Evolutionary conservation across 2,888 invertebrate genomes (phyloP).

Genomic region (Volucella bombylans): DNA sequence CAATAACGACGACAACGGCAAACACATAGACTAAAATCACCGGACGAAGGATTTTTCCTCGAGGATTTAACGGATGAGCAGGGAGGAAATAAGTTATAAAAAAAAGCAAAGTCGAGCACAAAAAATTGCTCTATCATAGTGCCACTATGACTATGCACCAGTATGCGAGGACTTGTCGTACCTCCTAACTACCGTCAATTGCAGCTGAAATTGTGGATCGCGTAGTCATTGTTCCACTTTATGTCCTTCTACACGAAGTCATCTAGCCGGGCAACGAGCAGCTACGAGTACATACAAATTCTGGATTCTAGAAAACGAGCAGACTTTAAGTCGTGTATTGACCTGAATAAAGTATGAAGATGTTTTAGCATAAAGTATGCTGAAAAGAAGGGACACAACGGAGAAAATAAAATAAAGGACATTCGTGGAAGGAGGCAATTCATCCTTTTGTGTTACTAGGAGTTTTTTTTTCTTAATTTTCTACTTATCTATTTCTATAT

Average conservation of each 20-base stretch:
- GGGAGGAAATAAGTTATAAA: slow-evolving; percentile 18
- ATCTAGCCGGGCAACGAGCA: slow-evolving; percentile 18
- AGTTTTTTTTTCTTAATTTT: slow-evolving; percentile 1
- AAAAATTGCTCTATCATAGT: slow-evolving; percentile 56
- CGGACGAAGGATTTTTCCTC: slow-evolving; percentile 44
- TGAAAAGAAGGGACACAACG: slow-evolving; percentile 29
- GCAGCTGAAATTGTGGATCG: slow-evolving; percentile 62
- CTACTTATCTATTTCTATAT: slow-evolving; percentile 12
- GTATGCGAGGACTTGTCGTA: background rate
- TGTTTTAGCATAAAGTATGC: slow-evolving; percentile 70
- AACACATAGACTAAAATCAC: slow-evolving; percentile 22
- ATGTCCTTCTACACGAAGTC: slow-evolving; percentile 35
- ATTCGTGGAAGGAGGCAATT: slow-evolving; percentile 56
- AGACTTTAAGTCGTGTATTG: slow-evolving; percentile 63
- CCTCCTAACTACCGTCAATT: slow-evolving; percentile 60
- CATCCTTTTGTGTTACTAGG: slow-evolving; percentile 30
- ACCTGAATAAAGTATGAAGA: slow-evolving; percentile 67
- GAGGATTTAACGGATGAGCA: slow-evolving; percentile 56
- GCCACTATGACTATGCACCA: slow-evolving; percentile 9
- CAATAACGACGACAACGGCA: slow-evolving; percentile 16
- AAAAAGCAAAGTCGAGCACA: background rate
- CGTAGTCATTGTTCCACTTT: slow-evolving; percentile 62
- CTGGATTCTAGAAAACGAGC: slow-evolving; percentile 1
- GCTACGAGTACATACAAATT: background rate
- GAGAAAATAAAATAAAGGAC: slow-evolving; percentile 48